Base-by-base conservation (phyloP, 1,140 invertebrate genomes). In the Trachymyrmex cornetzi region DNA sequence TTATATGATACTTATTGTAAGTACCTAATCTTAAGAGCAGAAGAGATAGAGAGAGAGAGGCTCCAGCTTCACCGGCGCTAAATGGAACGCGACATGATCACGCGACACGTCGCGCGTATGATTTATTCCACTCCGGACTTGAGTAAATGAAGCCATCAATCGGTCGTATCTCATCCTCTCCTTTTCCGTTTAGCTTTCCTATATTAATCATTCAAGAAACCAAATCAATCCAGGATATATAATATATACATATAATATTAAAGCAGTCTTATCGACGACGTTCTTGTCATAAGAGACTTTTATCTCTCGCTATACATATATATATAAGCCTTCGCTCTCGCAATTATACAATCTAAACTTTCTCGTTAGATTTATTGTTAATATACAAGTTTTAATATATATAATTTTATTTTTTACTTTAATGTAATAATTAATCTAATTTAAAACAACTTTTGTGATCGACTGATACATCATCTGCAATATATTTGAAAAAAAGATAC, bases 1-100 rank as follows among this genome's bases (percentile, higher is more conserved):
- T 87, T 72, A 86, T 87, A 66, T 88, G 77, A 72, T 61, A 84
- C 69, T 84, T 75, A 75, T 84, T 84, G 80, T 75, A 75, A 84
- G 69, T 44, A 9, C 67, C 27, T 61, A 75, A 84, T 84, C 80
- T 74, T 61, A 80, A 67, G 63, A 85, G 74, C 57, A 24, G 44
- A 3, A 79, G 11, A n/a, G 44, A 85, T 19, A 44, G 53, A 48
- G 34, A 44, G 53, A 48, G 34, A 34, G 34, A 38, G 34, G 34
- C 48, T 14, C 7, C 34, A 61, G 55, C 55, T 61, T 63, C 57
- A 48, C 24, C 24, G 55, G 24, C 44, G 55, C 34, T 72, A 75
- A 84, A 75, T 75, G 9, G 38, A 61, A 82, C 67, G 69, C 53
- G 53, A 24, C 24, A 14, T 30, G 69, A 71, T 72, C 80, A 19